These are phyloP conservation scores for Cephalopholis sonnerati DNA, from an alignment of 2,113 vertebrate species.

Conservation along the genomic window DNA sequence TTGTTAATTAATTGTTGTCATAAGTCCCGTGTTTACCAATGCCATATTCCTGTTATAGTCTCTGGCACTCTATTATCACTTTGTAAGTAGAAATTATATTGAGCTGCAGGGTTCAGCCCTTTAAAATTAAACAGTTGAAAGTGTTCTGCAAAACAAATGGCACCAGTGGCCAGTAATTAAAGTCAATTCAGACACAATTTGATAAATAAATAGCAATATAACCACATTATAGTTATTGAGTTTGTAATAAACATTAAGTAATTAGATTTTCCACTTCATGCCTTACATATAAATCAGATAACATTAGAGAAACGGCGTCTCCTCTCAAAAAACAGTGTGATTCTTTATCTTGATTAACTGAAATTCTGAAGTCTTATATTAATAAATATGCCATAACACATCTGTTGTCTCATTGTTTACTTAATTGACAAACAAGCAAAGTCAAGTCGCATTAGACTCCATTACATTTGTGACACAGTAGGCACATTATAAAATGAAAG, in stretches of 20 bases:
- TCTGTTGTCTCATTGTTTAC: neutral
- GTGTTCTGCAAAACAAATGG: neutral
- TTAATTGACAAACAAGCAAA: neutral
- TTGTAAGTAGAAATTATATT: conserved; percentile 11
- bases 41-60: conserved; percentile 6
- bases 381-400: neutral
- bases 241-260: neutral
- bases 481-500: neutral
- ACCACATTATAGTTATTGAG: neutral
- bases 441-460: neutral
- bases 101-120: neutral
- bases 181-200: neutral
- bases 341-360: neutral
- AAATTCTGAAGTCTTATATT: neutral
- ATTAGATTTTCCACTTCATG: neutral
- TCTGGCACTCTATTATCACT: neutral
- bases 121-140: conserved; percentile 16
- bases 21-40: conserved; percentile 12
- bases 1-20: neutral
- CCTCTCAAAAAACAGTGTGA: neutral
- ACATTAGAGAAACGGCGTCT: neutral
- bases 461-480: neutral
- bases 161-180: neutral
- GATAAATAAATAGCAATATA: neutral
- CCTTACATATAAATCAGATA: neutral